These are phyloP conservation scores for Notodonta dromedarius DNA, from an alignment of 2,888 invertebrate genomes.

Conservation along the genomic window DNA sequence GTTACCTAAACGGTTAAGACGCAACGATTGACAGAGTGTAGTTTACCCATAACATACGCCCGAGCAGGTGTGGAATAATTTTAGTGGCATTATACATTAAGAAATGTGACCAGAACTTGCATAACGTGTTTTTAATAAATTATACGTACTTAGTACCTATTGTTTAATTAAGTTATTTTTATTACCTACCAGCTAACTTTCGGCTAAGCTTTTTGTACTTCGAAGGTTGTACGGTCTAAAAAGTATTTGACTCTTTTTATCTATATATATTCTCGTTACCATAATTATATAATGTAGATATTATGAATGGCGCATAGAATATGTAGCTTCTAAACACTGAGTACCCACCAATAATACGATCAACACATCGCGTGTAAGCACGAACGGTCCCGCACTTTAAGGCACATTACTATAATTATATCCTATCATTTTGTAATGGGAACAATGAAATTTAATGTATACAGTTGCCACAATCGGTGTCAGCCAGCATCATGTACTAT, in stretches of 20 bases:
- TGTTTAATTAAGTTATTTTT: neutral
- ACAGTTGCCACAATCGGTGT: conserved; percentile 61
- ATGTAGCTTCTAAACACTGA: neutral
- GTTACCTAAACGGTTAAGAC: conserved; percentile 53
- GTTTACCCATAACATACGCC: conserved; percentile 11
- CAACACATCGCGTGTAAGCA: conserved; percentile 58
- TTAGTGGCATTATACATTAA: neutral
- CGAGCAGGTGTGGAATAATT: conserved; percentile 9
- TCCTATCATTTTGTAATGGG: conserved; percentile 74
- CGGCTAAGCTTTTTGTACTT: no score
- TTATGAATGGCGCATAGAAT: neutral
- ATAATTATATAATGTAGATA: neutral
- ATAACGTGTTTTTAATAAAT: neutral
- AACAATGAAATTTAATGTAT: conserved; percentile 71
- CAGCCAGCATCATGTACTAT: conserved; percentile 47
- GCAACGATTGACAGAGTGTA: conserved; percentile 63
- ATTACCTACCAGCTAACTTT: neutral
- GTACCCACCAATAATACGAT: conserved; percentile 29
- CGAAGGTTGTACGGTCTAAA: no score
- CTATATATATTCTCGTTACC: no score
- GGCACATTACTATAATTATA: conserved; percentile 71
- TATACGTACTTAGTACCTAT: neutral
- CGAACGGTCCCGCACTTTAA: conserved; percentile 48
- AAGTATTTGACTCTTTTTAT: neutral
- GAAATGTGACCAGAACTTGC: neutral